Conservation (phyloP, 92 coral and sea anemone genomes). For the Epizoanthus ramosus region DNA sequence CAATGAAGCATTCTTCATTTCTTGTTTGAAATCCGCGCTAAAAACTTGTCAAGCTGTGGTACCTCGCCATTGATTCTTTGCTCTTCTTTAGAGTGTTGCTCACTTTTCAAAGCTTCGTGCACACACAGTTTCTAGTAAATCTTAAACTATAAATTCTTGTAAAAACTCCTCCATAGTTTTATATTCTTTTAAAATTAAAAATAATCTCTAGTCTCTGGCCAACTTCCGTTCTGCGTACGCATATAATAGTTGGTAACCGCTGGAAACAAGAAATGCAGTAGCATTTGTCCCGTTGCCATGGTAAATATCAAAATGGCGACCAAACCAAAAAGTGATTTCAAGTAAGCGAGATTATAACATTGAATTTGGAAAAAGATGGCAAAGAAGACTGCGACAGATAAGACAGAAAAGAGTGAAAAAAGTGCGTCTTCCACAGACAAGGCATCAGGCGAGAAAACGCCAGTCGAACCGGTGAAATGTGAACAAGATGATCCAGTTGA, state of each 20-base stretch:
- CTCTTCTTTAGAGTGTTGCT: too few relatives aligned
- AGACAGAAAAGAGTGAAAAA: slow-evolving; percentile 66
- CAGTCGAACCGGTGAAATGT: slow-evolving; percentile 64
- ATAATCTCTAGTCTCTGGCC: too few relatives aligned
- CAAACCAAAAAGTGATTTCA: not conserved
- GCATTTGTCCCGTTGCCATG: slow-evolving; percentile 14
- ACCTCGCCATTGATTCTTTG: too few relatives aligned
- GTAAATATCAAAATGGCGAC: slow-evolving; percentile 34
- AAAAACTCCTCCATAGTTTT: too few relatives aligned
- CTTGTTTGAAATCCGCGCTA: too few relatives aligned
- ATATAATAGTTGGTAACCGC: not conserved
- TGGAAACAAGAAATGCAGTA: not conserved
- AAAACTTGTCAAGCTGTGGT: too few relatives aligned
- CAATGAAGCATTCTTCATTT: too few relatives aligned
- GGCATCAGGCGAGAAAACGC: slow-evolving; percentile 79
- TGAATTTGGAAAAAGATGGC: slow-evolving; percentile 54
- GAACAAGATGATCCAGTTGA: slow-evolving; percentile 54
- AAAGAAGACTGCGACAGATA: slow-evolving; percentile 72
- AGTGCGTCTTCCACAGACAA: slow-evolving; percentile 77
- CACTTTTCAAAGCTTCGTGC: too few relatives aligned
- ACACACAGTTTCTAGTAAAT: too few relatives aligned
- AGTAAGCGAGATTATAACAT: not conserved
- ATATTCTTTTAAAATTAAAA: too few relatives aligned
- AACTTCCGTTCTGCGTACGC: slow-evolving; percentile 24
- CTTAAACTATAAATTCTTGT: too few relatives aligned